Evolutionary conservation across 2,113 vertebrate genomes (phyloP), one percentile per base, ranked within the genome.

Genomic region (Oryzias melastigma): DNA sequence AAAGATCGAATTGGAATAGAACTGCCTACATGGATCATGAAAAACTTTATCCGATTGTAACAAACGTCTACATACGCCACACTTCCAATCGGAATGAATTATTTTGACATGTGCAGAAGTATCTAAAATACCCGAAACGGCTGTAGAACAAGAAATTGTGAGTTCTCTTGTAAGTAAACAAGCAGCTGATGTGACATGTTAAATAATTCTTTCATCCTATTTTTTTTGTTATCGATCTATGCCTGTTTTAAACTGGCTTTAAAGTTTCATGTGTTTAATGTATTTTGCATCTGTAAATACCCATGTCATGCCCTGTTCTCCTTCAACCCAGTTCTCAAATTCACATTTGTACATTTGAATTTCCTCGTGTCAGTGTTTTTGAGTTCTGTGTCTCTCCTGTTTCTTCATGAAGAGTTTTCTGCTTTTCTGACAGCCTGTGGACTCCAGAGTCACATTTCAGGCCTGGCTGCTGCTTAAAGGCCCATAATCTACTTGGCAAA

Each of bases 391-490:
- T 51, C 58, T 46, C 25, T 71, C 48, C 76, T 77, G 71, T 59
- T 81, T 80, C 84, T 81, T 77, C 86, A 84, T 62, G 58, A 78
- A 87, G 79, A 83, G 77, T 85, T 84, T 84, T 63, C 88, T 84
- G 90, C 84, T 81, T 41, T 85, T 87, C 73, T 66, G 78, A 87
- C 88, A 90, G 87, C 77, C 71, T 56, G 65, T 71, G 83, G 91
- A 87, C 90, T 85, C 90, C 70, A 77, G 90, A 92, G 92, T 92
- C 91, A 88, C 90, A 93, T 94, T 94, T 93, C 90, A 93, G 91
- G 88, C 83, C 89, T 93, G 91, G 90, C 89, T 94, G 91, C 86
- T 88, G 90, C 91, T 93, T 93, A 93, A 93, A 94, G 92, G 88
- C 90, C 92, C 90, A 93, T 94, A 93, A 93, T 92, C 89, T 93